phyloP scores from a whole-genome alignment of 1,140 invertebrate genomes.

The Helicorthomorpha holstii region DNA sequence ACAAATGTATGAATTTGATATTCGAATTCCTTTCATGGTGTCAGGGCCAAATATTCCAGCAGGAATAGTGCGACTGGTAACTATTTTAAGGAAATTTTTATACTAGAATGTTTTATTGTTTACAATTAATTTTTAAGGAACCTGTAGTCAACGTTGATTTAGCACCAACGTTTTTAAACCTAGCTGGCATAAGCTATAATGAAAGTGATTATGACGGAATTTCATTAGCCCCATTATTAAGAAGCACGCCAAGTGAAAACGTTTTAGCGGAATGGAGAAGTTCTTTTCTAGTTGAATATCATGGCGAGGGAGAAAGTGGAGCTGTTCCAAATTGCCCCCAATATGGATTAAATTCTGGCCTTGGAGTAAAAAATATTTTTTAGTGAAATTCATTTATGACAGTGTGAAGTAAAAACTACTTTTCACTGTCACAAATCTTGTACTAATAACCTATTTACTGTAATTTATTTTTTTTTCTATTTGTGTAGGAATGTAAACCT shows the following conservation, averaged over 20 bases:
- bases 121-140: conserved; percentile 25
- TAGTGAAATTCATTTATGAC: neutral
- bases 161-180: conserved; percentile 55
- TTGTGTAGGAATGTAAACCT: conserved; percentile 40
- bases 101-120: no score
- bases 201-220: conserved; percentile 43
- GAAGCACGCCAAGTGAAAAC: conserved; percentile 12
- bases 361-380: neutral
- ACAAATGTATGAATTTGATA: conserved; percentile 75
- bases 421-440: no score
- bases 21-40: conserved; percentile 60
- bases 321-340: neutral
- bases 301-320: conserved; percentile 12
- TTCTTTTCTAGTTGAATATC: conserved; percentile 16
- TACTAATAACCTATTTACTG: no score
- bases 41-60: conserved; percentile 46
- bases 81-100: no score
- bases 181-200: conserved; percentile 36
- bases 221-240: conserved; percentile 29
- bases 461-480: conserved; percentile 7
- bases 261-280: conserved; percentile 4
- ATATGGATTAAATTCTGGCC: neutral
- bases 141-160: conserved; percentile 60
- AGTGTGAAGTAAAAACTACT: no score
- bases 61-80: conserved; percentile 19